Conservation (phyloP, 2,888 invertebrate genomes). For the Mythimna pallens region DNA sequence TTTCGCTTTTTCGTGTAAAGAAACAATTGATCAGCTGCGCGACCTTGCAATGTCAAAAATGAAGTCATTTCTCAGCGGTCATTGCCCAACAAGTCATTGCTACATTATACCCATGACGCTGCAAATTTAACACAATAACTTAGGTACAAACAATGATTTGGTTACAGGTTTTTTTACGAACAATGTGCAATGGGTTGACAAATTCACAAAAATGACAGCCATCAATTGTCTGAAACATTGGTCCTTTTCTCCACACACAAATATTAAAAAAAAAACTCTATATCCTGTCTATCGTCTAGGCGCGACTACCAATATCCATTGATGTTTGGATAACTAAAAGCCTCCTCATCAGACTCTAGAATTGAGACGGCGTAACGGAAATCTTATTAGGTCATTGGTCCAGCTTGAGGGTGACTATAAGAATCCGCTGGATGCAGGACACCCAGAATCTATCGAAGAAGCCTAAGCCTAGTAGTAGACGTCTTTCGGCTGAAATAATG, state of each 20-base stretch:
- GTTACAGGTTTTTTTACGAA: constrained; percentile 4
- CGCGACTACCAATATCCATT: too few species aligned
- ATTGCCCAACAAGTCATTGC: constrained; percentile 44
- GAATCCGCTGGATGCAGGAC: too few species aligned
- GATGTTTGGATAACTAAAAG: too few species aligned
- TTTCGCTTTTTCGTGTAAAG: constrained; percentile 20
- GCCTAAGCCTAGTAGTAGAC: too few species aligned
- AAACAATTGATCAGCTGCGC: constrained; percentile 10
- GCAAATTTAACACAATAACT: constrained; percentile 16
- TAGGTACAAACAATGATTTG: background rate
- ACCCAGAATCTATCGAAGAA: too few species aligned
- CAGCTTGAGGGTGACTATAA: too few species aligned
- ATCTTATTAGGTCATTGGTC: background rate
- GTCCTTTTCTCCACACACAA: background rate
- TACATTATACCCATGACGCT: constrained; percentile 24
- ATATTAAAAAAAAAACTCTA: background rate
- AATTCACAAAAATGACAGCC: background rate
- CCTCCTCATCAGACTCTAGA: too few species aligned
- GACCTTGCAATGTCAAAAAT: constrained; percentile 50
- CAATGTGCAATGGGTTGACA: background rate
- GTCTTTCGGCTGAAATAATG: too few species aligned
- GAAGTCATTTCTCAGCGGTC: constrained; percentile 32
- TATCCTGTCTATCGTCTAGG: too few species aligned
- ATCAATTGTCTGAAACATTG: too few species aligned
- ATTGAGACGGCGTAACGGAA: too few species aligned